Evolutionary conservation across 2,797 vertebrate genomes (phyloP).

Genomic region (Phoeniculus purpureus): DNA sequence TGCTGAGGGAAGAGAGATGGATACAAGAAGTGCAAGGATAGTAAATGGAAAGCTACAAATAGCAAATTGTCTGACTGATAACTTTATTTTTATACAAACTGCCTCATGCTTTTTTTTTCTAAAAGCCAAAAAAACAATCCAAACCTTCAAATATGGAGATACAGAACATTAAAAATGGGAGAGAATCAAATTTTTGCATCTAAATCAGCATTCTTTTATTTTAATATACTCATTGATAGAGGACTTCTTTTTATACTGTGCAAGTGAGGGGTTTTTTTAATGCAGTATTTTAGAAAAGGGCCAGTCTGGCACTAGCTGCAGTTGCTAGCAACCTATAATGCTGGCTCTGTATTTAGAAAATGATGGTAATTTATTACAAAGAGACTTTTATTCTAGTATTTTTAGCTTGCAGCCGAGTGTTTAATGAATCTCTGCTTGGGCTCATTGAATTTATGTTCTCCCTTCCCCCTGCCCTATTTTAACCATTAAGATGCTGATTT

Average conservation of each 20-base stretch:
- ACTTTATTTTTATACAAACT: background rate
- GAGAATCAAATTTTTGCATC: background rate
- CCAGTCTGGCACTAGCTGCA: constrained; percentile 51
- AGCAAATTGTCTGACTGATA: background rate
- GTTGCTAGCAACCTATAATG: constrained; percentile 68
- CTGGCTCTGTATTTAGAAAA: constrained; percentile 69
- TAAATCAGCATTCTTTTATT: constrained; percentile 42
- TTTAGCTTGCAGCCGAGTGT: constrained; percentile 60
- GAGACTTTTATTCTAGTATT: constrained; percentile 71
- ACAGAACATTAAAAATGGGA: background rate
- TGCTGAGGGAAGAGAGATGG: background rate
- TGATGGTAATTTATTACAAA: constrained; percentile 69
- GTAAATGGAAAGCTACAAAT: background rate
- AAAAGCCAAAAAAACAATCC: background rate
- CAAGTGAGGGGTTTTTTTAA: background rate
- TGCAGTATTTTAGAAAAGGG: constrained; percentile 54
- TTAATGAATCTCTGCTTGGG: constrained; percentile 67
- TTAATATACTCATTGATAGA: constrained; percentile 37
- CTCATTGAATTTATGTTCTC: constrained; percentile 55
- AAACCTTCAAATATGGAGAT: background rate
- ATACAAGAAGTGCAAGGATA: background rate
- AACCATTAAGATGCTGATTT: constrained; percentile 29
- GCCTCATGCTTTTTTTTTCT: background rate
- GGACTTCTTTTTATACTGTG: constrained; percentile 47
- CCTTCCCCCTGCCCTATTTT: constrained; percentile 1